A percentile compares a stretch with the other conserved stretches of the same genome.
These are phyloP conservation scores for Rhabdomys dilectus DNA, from an alignment of 2,113 vertebrate species.

Conservation along the genomic window DNA sequence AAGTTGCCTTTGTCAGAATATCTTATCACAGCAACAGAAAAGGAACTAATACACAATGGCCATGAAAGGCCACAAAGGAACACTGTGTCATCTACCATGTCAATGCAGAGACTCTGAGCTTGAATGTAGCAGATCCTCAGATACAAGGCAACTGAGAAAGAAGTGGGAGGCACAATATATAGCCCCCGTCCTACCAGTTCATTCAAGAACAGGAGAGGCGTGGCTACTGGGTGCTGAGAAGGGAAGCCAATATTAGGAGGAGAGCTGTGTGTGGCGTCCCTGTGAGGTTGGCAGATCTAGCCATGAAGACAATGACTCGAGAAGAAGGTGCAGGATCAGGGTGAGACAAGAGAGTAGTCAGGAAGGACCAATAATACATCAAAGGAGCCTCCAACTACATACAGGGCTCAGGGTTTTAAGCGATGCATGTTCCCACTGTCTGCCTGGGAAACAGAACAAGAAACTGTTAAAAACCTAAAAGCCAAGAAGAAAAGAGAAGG, in stretches of 20 bases:
- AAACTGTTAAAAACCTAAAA: constrained; percentile 69
- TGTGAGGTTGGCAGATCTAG: neutral
- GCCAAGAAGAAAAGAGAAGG: constrained; percentile 17
- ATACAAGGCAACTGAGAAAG: neutral
- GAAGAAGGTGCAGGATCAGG: neutral
- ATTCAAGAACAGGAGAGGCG: neutral
- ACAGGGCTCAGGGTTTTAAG: neutral
- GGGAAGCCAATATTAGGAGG: neutral
- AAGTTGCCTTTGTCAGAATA: neutral
- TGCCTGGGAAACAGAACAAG: constrained; percentile 35
- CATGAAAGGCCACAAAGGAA: rapidly evolving
- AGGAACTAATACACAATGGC: neutral
- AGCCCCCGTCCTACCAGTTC: neutral
- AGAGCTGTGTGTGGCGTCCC: neutral
- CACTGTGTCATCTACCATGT: rapidly evolving
- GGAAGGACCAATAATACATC: neutral
- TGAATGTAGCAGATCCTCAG: neutral
- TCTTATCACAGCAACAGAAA: neutral
- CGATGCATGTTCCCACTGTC: neutral
- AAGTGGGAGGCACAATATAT: constrained; percentile 25
- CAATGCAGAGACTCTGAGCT: neutral
- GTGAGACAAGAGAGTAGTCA: neutral
- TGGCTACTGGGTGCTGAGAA: neutral
- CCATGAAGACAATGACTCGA: neutral
- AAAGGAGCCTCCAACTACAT: neutral